phyloP scores from a whole-genome alignment of 1,140 invertebrate species.

The Plectus sambesii region DNA sequence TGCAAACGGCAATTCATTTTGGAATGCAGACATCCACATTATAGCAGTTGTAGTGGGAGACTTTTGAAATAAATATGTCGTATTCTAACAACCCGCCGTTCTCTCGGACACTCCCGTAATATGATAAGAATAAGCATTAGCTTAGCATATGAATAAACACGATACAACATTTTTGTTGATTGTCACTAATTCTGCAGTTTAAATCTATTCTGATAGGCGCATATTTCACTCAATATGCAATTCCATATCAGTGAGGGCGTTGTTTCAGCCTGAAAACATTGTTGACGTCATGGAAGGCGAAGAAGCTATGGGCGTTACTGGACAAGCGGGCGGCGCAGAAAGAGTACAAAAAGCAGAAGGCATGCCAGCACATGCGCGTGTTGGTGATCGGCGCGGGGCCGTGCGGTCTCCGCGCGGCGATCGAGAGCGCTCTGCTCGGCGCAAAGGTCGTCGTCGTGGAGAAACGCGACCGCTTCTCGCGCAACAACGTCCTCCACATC shows the following conservation, averaged over 20 bases:
- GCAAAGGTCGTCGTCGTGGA: conserved; percentile 85
- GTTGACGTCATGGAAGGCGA: too few species aligned
- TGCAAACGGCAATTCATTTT: too few species aligned
- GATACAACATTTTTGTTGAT: not conserved
- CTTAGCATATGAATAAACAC: conserved; percentile 2
- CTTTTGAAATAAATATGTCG: too few species aligned
- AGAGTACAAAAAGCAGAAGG: conserved; percentile 74
- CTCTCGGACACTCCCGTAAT: too few species aligned
- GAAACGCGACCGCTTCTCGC: conserved; percentile 75
- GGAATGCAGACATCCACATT: too few species aligned
- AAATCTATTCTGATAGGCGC: conserved; percentile 17
- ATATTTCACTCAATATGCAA: conserved; percentile 3
- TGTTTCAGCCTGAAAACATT: too few species aligned
- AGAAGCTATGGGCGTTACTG: conserved; percentile 86
- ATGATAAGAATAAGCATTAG: too few species aligned
- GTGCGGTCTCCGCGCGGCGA: conserved; percentile 82
- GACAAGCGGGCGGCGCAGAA: conserved; percentile 80
- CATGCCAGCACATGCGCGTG: conserved; percentile 61
- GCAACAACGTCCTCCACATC: conserved; percentile 95
- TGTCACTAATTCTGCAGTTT: conserved; percentile 14
- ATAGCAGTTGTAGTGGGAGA: conserved; percentile 15
- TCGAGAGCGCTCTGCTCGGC: conserved; percentile 87
- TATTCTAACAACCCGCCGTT: too few species aligned
- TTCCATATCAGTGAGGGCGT: too few species aligned
- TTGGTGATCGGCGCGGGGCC: conserved; percentile 55